Base-by-base conservation (phyloP, 1,140 invertebrate species). In the Sarcophaga peregrina region DNA sequence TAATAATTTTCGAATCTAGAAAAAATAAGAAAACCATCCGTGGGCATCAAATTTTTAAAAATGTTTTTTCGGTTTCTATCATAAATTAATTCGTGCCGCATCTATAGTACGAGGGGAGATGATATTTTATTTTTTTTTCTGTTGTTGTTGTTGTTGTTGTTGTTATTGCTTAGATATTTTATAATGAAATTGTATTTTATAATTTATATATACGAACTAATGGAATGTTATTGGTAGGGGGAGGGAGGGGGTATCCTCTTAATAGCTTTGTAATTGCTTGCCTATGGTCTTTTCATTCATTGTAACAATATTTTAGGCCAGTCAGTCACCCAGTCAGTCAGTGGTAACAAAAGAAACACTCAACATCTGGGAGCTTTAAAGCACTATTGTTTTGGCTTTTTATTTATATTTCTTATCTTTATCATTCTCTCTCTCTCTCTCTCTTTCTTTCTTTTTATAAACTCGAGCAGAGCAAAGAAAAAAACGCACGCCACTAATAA, bases 241-340 rank as follows among this genome's bases (percentile, higher is more conserved):
- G n/a, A n/a, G n/a, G n/a, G n/a, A n/a, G 25, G 25, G 25, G 25
- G 25, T 58, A 58, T 13, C n/a, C 45, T 76, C 45, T 8, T 78
- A 78, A 78, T 78, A 50, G 75, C 48, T 78, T 78, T 78, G 75
- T 78, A 78, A 78, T 78, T 78, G 75, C 75, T 37, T 45, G 50
- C 50, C 62, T 68, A 8, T 68, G n/a, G 17, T 17, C n/a, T 25
- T 68, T 20, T 9, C n/a, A 20, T 37, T 37, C 25, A 37, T 37
- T n/a, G 62, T 25, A 68, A 52, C 50, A 52, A 10, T 52, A 37
- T 37, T 37, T 37, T 37, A 1, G 4, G 25, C 1, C 25, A 37
- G 25, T 37, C 50, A 6, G 3, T n/a, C 10, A 58, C 7, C 7
- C 11, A 13, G 6, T n/a, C n/a, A n/a, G n/a, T n/a, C n/a, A n/a